These are phyloP conservation scores for Aleiodes leptofemur DNA, from an alignment of 2,888 invertebrate species.

Conservation along the genomic window DNA sequence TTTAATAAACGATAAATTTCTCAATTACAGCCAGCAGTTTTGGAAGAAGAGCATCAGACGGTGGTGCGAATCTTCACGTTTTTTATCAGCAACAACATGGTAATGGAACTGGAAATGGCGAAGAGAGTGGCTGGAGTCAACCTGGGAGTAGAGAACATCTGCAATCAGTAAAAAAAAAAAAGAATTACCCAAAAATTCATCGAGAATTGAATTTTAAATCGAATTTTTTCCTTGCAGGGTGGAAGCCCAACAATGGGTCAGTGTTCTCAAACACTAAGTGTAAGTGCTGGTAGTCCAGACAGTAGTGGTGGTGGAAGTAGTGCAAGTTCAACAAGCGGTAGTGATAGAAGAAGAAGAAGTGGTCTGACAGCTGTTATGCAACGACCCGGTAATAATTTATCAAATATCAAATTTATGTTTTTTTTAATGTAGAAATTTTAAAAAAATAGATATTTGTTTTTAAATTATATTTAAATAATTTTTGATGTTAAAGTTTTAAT, in stretches of 20 bases:
- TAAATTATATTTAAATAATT: no score
- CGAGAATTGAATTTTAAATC: background rate
- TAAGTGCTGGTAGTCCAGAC: slow-evolving; percentile 69
- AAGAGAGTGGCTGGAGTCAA: slow-evolving; percentile 78
- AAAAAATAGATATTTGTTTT: slow-evolving; percentile 25
- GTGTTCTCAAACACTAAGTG: slow-evolving; percentile 73
- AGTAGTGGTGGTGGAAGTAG: slow-evolving; percentile 75
- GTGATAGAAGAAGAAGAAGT: slow-evolving; percentile 85
- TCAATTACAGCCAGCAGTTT: slow-evolving; percentile 82
- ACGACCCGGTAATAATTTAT: slow-evolving; percentile 83
- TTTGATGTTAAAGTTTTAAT: no score
- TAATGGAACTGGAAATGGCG: slow-evolving; percentile 67
- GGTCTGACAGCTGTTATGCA: slow-evolving; percentile 92
- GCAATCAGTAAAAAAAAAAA: slow-evolving; percentile 74
- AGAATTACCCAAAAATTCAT: background rate
- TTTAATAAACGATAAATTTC: background rate
- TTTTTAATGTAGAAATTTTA: slow-evolving; percentile 14
- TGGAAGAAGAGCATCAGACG: slow-evolving; percentile 95
- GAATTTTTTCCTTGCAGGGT: slow-evolving; percentile 64
- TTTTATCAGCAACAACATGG: slow-evolving; percentile 76
- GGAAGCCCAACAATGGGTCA: slow-evolving; percentile 75
- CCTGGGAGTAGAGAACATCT: slow-evolving; percentile 78
- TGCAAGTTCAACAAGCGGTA: slow-evolving; percentile 75
- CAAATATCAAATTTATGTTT: slow-evolving; percentile 17
- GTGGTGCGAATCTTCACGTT: slow-evolving; percentile 93